phyloP scores from a whole-genome alignment of 2,888 invertebrate species.

The Mellilla xanthometata region DNA sequence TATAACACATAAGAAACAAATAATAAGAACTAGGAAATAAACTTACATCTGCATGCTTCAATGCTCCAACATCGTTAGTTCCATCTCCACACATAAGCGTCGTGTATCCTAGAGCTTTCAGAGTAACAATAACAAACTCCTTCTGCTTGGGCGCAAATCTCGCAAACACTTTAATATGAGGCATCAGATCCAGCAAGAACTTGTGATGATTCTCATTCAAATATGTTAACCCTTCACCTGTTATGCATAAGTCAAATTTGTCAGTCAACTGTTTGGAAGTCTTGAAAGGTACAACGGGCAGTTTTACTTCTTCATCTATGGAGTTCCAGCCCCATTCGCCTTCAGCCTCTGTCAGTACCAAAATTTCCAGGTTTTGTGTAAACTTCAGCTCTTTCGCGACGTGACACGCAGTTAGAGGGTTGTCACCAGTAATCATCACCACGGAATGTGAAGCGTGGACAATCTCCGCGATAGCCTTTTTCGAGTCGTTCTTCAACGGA shows the following conservation, averaged over 20 bases:
- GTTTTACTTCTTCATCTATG: slow-evolving; percentile 84
- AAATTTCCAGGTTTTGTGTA: slow-evolving; percentile 85
- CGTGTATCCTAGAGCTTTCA: slow-evolving; percentile 93
- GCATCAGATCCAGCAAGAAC: slow-evolving; percentile 88
- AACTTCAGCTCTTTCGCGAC: slow-evolving; percentile 97
- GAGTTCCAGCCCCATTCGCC: slow-evolving; percentile 90
- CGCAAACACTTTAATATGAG: slow-evolving; percentile 95
- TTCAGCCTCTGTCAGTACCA: slow-evolving; percentile 84
- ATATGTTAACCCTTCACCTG: slow-evolving; percentile 93
- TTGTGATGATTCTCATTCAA: slow-evolving; percentile 84
- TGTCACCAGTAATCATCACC: slow-evolving; percentile 99
- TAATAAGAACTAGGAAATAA: too few species aligned
- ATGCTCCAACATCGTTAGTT: slow-evolving; percentile 99
- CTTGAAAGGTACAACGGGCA: slow-evolving; percentile 78
- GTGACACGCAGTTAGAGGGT: slow-evolving; percentile 99
- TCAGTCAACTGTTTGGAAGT: slow-evolving; percentile 83
- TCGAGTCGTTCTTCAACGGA: slow-evolving; percentile 97
- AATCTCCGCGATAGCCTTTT: slow-evolving; percentile 96
- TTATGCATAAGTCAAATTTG: slow-evolving; percentile 95
- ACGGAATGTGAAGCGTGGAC: slow-evolving; percentile 97
- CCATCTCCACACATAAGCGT: slow-evolving; percentile 99
- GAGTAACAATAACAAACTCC: slow-evolving; percentile 94
- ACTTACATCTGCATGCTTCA: slow-evolving; percentile 98
- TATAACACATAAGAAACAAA: too few species aligned
- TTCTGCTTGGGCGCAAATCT: slow-evolving; percentile 99